These are phyloP conservation scores for Eueides isabella DNA, from an alignment of 1,140 invertebrate genomes.

Conservation along the genomic window DNA sequence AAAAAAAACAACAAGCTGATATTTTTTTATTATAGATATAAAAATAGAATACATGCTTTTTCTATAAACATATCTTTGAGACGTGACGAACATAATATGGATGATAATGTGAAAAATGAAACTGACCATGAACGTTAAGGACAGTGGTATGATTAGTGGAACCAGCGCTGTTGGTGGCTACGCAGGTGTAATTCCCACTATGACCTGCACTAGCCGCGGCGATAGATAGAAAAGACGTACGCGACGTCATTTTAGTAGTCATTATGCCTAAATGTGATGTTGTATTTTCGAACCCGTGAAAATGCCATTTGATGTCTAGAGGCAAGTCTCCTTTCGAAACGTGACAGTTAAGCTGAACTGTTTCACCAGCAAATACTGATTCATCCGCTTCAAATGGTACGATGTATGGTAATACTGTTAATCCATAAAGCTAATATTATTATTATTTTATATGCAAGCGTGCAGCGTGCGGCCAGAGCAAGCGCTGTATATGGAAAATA, in stretches of 20 bases:
- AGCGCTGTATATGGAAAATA: slow-evolving; percentile 48
- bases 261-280: slow-evolving; percentile 86
- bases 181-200: slow-evolving; percentile 91
- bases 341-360: slow-evolving; percentile 89
- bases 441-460: slow-evolving; percentile 70
- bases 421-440: slow-evolving; percentile 71
- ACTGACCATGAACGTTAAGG: slow-evolving; percentile 89
- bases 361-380: slow-evolving; percentile 90
- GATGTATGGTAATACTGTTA: slow-evolving; percentile 90
- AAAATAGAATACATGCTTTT: slow-evolving; percentile 70
- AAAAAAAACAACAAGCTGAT: slow-evolving; percentile 59
- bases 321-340: slow-evolving; percentile 90
- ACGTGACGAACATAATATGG: slow-evolving; percentile 50
- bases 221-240: slow-evolving; percentile 90
- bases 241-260: slow-evolving; percentile 88
- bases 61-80: slow-evolving; percentile 57
- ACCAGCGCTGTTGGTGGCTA: slow-evolving; percentile 89
- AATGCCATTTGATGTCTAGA: slow-evolving; percentile 89
- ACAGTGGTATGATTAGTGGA: slow-evolving; percentile 86
- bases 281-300: slow-evolving; percentile 86
- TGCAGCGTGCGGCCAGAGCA: slow-evolving; percentile 74
- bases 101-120: slow-evolving; percentile 56
- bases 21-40: slow-evolving; percentile 49
- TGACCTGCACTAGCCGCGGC: slow-evolving; percentile 89
- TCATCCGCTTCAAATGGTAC: slow-evolving; percentile 90